Evolutionary conservation across 2,113 vertebrate genomes (phyloP), one percentile per base, ranked within the genome.

Genomic region (Rafetus swinhoei): DNA sequence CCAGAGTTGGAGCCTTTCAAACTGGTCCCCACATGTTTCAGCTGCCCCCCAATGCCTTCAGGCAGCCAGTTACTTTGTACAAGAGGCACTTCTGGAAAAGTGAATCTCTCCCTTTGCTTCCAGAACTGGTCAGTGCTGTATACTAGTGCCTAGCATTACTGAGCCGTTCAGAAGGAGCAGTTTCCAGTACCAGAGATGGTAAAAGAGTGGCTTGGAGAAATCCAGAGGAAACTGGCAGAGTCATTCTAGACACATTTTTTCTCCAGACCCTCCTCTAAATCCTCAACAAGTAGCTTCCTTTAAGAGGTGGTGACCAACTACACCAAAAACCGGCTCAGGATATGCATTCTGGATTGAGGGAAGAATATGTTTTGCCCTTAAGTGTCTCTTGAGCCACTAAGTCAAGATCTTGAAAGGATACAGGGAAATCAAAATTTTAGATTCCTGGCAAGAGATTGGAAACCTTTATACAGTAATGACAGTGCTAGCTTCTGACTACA

Each of bases 1-100:
- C 39, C 39, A 89, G 72, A 87, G 53, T 74, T 93, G 92, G 13
- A 91, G 65, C 50, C 91, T 87, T 85, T 60, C 82, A 89, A 93
- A 62, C 74, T 81, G 35, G 62, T 92, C 32, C 62, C 86, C 79
- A 91, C 79, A 94, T 86, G 59, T 81, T 60, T 92, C n/a, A 82
- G 82, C 82, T 84, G 50, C 69, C 80, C 57, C 84, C 10, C 92
- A 72, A 59, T 35, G 55, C 82, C 87, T 50, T 86, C 53, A 32
- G 53, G 15, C 18, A 94, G 89, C 81, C 45, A 82, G 45, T 18
- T 18, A 3, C 55, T 39, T 60, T 52, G n/a, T 27, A 82, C 29
- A 55, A 93, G 92, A 95, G 92, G 55, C 59, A 93, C 10, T 85
- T 86, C 79, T 74, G 79, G 24, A 92, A 72, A 84, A 35, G 80